A percentile compares a stretch with the other conserved stretches of the same genome.
Evolutionary conservation across 2,797 vertebrate species (phyloP).

Genomic region (Pseudopleuronectes americanus): DNA sequence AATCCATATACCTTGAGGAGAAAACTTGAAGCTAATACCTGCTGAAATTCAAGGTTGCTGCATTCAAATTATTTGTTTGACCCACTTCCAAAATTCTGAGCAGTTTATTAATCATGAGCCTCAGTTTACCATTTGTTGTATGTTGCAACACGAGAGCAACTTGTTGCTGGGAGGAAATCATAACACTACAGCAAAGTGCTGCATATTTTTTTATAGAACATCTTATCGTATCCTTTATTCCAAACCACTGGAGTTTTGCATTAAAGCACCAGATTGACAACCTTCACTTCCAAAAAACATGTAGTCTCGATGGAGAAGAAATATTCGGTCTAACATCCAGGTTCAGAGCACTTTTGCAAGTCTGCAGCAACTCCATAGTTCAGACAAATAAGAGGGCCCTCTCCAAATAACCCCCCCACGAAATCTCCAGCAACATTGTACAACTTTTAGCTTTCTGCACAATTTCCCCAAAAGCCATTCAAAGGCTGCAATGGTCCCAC

Average conservation of each 20-base stretch:
- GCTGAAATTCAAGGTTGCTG: conserved; percentile 47
- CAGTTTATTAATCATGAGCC: conserved; percentile 15
- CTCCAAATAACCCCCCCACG: conserved; percentile 44
- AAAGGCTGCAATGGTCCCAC: conserved; percentile 55
- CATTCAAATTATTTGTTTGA: conserved; percentile 31
- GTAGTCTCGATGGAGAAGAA: conserved; percentile 28
- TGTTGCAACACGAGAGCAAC: conserved; percentile 31
- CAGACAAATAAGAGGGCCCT: conserved; percentile 37
- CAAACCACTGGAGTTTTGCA: conserved; percentile 48
- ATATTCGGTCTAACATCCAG: conserved; percentile 46
- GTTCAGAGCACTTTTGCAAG: conserved; percentile 60
- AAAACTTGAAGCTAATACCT: conserved; percentile 9
- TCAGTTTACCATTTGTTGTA: conserved; percentile 30
- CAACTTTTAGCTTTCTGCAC: conserved; percentile 35
- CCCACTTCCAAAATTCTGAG: conserved; percentile 29
- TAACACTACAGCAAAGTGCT: conserved; percentile 16
- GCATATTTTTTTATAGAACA: conserved; percentile 24
- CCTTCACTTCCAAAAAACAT: conserved; percentile 54
- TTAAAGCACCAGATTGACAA: conserved; percentile 46
- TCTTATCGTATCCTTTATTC: conserved; percentile 45
- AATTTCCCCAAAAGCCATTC: conserved; percentile 32
- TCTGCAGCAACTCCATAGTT: conserved; percentile 56
- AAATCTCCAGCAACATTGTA: conserved; percentile 42
- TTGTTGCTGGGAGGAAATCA: conserved; percentile 29
- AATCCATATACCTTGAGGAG: conserved; percentile 33